phyloP scores from a whole-genome alignment of 2,888 invertebrate genomes.

The Tiphia femorata region DNA sequence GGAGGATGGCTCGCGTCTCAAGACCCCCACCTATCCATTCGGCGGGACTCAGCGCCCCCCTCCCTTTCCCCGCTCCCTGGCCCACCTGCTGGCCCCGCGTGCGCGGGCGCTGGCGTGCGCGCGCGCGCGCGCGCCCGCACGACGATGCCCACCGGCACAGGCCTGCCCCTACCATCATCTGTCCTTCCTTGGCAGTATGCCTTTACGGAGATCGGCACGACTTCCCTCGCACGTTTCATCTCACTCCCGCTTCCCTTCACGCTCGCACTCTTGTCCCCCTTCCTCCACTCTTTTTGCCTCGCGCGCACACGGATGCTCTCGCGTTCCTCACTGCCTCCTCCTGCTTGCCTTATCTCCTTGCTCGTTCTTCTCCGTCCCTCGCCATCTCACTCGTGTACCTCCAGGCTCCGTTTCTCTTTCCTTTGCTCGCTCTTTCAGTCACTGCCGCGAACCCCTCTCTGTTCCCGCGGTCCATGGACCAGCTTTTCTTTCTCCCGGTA shows the following conservation, averaged over 20 bases:
- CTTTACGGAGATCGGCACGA: no score
- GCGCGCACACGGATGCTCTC: slow-evolving; percentile 26
- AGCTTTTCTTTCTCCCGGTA: slow-evolving; percentile 62
- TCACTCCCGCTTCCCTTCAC: slow-evolving; percentile 25
- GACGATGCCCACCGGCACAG: slow-evolving; percentile 26
- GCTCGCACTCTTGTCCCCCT: slow-evolving; percentile 13
- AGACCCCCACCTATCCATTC: slow-evolving; percentile 48
- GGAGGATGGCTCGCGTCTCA: slow-evolving; percentile 65
- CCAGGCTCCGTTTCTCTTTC: slow-evolving; percentile 27
- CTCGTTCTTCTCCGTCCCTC: slow-evolving; percentile 12
- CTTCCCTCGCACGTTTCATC: slow-evolving; percentile 27
- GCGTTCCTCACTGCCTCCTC: slow-evolving; percentile 30
- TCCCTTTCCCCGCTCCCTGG: slow-evolving; percentile 27
- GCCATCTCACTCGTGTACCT: slow-evolving; percentile 3
- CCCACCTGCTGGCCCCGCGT: slow-evolving; percentile 27
- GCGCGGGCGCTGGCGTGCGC: slow-evolving; percentile 31
- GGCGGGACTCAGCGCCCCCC: slow-evolving; percentile 14
- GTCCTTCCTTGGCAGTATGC: slow-evolving; percentile 31
- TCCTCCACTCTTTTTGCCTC: slow-evolving; percentile 21
- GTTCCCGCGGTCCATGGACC: slow-evolving; percentile 47
- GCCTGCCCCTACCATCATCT: slow-evolving; percentile 14
- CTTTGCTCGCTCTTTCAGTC: slow-evolving; percentile 22
- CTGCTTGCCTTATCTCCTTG: slow-evolving; percentile 23
- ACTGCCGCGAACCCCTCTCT: no score
- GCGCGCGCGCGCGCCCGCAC: slow-evolving; percentile 33